phyloP scores from a whole-genome alignment of 2,113 vertebrate species.

The Climacteris rufus region DNA sequence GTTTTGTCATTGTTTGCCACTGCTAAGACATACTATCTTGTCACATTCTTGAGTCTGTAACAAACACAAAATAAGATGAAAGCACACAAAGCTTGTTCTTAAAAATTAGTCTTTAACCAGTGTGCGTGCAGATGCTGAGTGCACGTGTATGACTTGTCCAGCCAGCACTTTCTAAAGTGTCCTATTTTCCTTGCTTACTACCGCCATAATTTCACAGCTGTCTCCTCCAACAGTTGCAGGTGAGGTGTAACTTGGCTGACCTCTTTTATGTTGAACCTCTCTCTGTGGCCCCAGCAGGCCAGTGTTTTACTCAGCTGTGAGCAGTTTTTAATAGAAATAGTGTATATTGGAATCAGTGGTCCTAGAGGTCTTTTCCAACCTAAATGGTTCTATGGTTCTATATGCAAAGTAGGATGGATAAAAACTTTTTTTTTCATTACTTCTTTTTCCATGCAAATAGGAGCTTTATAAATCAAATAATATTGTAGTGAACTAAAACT shows the following conservation, averaged over 20 bases:
- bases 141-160: background rate
- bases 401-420: background rate
- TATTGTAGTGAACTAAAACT: background rate
- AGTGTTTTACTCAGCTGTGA: background rate
- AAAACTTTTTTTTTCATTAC: background rate
- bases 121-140: background rate
- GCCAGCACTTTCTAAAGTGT: background rate
- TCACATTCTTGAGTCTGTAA: background rate
- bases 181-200: background rate
- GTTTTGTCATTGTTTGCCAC: background rate
- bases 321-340: background rate
- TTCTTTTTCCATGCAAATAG: background rate
- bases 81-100: background rate
- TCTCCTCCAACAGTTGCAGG: conserved; percentile 31
- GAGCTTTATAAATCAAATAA: background rate
- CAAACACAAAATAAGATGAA: background rate
- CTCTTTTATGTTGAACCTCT: background rate
- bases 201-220: conserved; percentile 10
- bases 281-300: background rate
- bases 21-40: background rate
- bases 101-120: background rate
- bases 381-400: background rate
- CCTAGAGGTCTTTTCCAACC: background rate
- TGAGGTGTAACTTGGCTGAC: conserved; percentile 50
- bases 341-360: background rate